These are phyloP conservation scores for Oscheius sp. DNA, from an alignment of 2,888 invertebrate genomes.

Conservation along the genomic window DNA sequence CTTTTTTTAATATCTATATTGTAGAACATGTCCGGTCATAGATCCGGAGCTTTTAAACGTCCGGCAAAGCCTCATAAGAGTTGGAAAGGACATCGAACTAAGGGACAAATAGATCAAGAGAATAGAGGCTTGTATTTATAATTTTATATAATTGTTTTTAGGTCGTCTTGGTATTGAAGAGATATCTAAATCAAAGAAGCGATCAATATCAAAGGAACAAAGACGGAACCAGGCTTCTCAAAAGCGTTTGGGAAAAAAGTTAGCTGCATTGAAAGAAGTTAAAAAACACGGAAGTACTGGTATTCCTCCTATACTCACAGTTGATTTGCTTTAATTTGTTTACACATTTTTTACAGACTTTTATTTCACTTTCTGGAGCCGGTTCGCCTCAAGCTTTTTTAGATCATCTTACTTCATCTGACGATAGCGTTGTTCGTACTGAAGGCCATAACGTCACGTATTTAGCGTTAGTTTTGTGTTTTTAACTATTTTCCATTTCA, in stretches of 20 bases:
- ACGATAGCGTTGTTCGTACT: constrained; percentile 47
- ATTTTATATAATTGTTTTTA: background rate
- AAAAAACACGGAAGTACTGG: constrained; percentile 10
- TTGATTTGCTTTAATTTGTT: constrained; percentile 10
- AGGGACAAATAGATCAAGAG: constrained; percentile 77
- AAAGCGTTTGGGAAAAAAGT: constrained; percentile 37
- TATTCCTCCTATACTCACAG: constrained; percentile 42
- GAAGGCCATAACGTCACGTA: constrained; percentile 45
- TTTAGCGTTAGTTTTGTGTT: constrained; percentile 44
- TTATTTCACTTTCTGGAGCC: constrained; percentile 55
- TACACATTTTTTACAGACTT: constrained; percentile 48
- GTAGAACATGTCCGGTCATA: constrained; percentile 75
- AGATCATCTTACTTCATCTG: constrained; percentile 39
- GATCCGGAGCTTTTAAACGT: constrained; percentile 88
- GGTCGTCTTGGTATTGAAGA: constrained; percentile 22
- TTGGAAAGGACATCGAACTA: constrained; percentile 85
- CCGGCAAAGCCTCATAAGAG: constrained; percentile 91
- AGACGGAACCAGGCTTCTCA: constrained; percentile 49
- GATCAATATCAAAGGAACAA: constrained; percentile 48
- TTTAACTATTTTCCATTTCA: constrained; percentile 22
- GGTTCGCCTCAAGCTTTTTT: constrained; percentile 45
- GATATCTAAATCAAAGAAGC: constrained; percentile 27
- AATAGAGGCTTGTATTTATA: constrained; percentile 40
- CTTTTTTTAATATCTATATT: background rate
- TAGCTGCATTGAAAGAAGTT: background rate